Base-by-base conservation (phyloP, 2,888 invertebrate genomes). In the Amblyjoppa proteus region DNA sequence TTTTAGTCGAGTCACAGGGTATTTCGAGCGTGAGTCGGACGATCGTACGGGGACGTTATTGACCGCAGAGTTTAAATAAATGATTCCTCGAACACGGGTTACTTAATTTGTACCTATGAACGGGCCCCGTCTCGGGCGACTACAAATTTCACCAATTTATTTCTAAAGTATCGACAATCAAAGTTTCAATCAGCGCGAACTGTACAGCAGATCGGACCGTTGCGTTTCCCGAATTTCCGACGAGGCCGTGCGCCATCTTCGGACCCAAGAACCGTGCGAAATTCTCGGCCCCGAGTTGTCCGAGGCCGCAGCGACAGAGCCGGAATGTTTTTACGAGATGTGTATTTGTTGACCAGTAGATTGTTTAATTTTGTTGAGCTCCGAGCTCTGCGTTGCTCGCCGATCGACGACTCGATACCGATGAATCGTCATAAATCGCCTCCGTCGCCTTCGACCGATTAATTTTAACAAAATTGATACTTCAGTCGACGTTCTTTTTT, bases 321-420 rank as follows among this genome's bases (percentile, higher is more conserved):
- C 74, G 87, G 87, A 84, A 79, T 81, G 81, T 88, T 89, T 88
- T 89, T 88, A 89, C 86, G 87, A 89, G 90, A 90, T 91, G 88
- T 91, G 88, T 92, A 91, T 92, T 92, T 91, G 91, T 92, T 92
- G 90, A 91, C 86, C 84, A 86, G 90, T 92, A 89, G 89, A 92
- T 92, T 92, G 88, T 93, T 92, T 92, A 92, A 92, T 93, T 92
- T 92, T 92, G 91, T 93, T 93, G 89, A 90, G 64, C 88, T 78
- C 84, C 87, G 88, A 83, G 56, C 75, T 82, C 75, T 82, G 74
- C 38, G 81, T 74, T 56, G 69, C 69, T 61, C 16, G 13, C 74
- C 69, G 68, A 74, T 49, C 71, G 81, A 85, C 75, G 84, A 87
- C 71, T 79, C 85, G 76, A 82, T 13, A 31, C 25, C 51, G 66